These are phyloP conservation scores for Eupsilia transversa DNA, from an alignment of 2,888 invertebrate genomes.

Conservation along the genomic window DNA sequence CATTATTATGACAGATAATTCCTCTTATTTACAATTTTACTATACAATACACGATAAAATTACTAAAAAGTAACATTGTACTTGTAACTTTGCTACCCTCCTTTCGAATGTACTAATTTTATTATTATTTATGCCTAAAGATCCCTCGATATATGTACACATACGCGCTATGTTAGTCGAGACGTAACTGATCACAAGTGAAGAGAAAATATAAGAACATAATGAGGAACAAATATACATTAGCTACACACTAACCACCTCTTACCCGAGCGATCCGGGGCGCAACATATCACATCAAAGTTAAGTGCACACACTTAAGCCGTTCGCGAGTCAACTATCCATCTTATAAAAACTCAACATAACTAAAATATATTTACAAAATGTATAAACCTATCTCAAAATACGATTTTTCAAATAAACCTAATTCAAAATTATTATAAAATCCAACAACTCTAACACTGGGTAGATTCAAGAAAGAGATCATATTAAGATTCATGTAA, in stretches of 20 bases:
- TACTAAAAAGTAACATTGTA: constrained; percentile 90
- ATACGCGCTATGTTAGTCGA: constrained; percentile 86
- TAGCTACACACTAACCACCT: constrained; percentile 85
- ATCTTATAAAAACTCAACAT: constrained; percentile 77
- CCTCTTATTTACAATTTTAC: constrained; percentile 90
- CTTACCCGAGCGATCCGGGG: constrained; percentile 74
- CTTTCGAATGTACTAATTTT: constrained; percentile 85
- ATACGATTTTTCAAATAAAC: constrained; percentile 82
- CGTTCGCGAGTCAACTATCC: constrained; percentile 80
- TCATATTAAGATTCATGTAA: constrained; percentile 89
- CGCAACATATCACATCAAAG: constrained; percentile 85
- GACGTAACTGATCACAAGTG: constrained; percentile 88
- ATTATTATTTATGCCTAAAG: constrained; percentile 76
- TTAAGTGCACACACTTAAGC: constrained; percentile 82
- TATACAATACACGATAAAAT: constrained; percentile 88
- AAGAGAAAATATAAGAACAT: constrained; percentile 81
- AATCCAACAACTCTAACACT: constrained; percentile 88
- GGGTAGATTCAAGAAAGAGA: constrained; percentile 90
- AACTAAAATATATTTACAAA: constrained; percentile 86
- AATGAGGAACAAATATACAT: constrained; percentile 89
- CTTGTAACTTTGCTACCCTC: constrained; percentile 87
- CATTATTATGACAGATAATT: constrained; percentile 90
- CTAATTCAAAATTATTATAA: constrained; percentile 82
- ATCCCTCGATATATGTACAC: constrained; percentile 83
- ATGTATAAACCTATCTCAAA: constrained; percentile 87